These are phyloP conservation scores for Escarpia spicata DNA, from an alignment of 2,888 invertebrate species.

Conservation along the genomic window DNA sequence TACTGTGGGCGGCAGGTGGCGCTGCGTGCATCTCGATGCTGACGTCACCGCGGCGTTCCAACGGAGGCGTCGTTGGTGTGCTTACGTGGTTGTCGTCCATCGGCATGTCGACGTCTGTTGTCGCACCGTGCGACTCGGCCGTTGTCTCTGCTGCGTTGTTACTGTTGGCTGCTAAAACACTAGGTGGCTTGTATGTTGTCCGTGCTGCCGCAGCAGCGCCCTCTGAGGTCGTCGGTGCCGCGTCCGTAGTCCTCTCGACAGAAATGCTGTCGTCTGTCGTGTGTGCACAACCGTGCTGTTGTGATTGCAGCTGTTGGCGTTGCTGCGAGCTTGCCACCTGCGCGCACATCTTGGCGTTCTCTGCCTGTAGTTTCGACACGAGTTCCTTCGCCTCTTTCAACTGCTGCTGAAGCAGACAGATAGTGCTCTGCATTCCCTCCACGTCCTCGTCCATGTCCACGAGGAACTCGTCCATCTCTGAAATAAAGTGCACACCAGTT, in stretches of 20 bases:
- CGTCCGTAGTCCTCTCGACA: background rate
- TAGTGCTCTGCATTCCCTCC: constrained; percentile 98
- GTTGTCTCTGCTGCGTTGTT: background rate
- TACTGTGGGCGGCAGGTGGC: background rate
- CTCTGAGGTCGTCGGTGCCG: background rate
- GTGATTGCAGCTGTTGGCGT: background rate
- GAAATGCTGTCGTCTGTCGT: background rate
- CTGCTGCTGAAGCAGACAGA: constrained; percentile 92
- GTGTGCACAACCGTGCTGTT: background rate
- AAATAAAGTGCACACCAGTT: constrained; percentile 41
- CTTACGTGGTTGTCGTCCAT: background rate
- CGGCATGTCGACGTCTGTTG: background rate
- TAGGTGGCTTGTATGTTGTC: background rate
- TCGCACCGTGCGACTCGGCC: background rate
- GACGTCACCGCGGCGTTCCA: background rate
- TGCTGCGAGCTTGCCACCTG: background rate
- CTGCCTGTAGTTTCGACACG: constrained; percentile 18
- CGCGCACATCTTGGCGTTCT: constrained; percentile 1
- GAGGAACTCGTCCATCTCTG: constrained; percentile 94
- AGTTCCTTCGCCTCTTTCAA: constrained; percentile 81
- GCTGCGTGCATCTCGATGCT: background rate
- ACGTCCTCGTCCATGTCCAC: constrained; percentile 96
- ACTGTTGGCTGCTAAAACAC: background rate
- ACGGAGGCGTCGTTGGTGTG: background rate
- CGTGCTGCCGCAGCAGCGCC: background rate